A percentile compares a stretch with the other conserved stretches of the same genome.
Evolutionary conservation across 2,113 vertebrate species (phyloP).

Genomic region (Glaucidium brasilianum): DNA sequence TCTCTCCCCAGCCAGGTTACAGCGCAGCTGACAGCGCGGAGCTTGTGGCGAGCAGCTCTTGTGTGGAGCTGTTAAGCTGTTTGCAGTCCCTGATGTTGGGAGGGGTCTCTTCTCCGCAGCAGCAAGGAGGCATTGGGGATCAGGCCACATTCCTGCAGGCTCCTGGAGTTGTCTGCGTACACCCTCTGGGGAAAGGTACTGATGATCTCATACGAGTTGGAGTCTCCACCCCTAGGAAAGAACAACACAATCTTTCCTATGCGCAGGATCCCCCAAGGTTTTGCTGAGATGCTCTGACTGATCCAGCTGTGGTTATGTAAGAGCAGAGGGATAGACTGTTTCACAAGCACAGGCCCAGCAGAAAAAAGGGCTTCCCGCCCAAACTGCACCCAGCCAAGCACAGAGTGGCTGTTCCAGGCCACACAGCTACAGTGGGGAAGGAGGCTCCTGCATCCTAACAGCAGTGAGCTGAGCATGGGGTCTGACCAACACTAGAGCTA

Average conservation of each 20-base stretch:
- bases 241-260: slow-evolving; percentile 32
- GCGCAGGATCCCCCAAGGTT: not conserved
- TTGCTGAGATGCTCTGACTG: not conserved
- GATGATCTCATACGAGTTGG: slow-evolving; percentile 82
- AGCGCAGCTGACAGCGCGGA: accelerated
- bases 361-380: not conserved
- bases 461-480: not conserved
- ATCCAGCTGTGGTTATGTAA: slow-evolving; percentile 8
- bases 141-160: slow-evolving; percentile 80
- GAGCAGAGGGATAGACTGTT: not conserved
- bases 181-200: slow-evolving; percentile 76
- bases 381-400: not conserved
- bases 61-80: not conserved
- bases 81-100: not conserved
- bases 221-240: slow-evolving; percentile 71
- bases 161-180: slow-evolving; percentile 74
- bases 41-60: not conserved
- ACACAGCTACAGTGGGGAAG: not conserved
- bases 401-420: not conserved
- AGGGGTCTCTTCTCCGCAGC: slow-evolving; percentile 54
- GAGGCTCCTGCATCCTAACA: not conserved
- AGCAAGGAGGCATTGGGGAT: slow-evolving; percentile 74
- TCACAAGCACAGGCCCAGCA: not conserved
- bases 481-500: not conserved
- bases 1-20: not conserved